phyloP scores from a whole-genome alignment of 1,140 invertebrate species.

The Drosophila nasuta region DNA sequence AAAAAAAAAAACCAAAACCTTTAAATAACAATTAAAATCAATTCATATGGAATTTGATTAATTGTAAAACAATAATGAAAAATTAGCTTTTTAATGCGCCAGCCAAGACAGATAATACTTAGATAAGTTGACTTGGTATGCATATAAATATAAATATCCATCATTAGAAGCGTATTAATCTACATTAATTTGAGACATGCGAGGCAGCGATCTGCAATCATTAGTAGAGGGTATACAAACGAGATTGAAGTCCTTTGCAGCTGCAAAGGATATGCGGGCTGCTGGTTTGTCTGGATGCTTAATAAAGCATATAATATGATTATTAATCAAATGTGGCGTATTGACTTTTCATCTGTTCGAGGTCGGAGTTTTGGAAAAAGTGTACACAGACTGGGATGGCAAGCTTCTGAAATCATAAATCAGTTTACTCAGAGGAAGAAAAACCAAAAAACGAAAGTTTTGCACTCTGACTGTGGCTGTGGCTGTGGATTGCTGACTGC shows the following conservation, averaged over 20 bases:
- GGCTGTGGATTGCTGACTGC: neutral
- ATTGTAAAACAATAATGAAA: neutral
- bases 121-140: neutral
- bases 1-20: no score
- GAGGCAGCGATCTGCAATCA: constrained; percentile 13
- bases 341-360: constrained; percentile 73
- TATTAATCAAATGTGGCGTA: constrained; percentile 77
- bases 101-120: neutral
- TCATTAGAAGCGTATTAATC: constrained; percentile 36
- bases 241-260: neutral
- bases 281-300: constrained; percentile 51
- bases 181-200: constrained; percentile 37
- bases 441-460: constrained; percentile 49
- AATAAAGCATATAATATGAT: constrained; percentile 83
- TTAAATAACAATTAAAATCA: neutral
- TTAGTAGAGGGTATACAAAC: constrained; percentile 35
- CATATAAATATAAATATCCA: neutral
- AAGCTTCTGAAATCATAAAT: constrained; percentile 39
- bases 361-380: constrained; percentile 14
- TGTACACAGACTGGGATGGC: constrained; percentile 6
- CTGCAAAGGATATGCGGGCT: constrained; percentile 6
- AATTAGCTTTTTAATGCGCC: neutral
- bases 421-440: constrained; percentile 6
- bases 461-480: constrained; percentile 41
- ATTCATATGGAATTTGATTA: constrained; percentile 5